Conservation (phyloP, 2,113 vertebrate genomes). For the Centropristis striata region DNA sequence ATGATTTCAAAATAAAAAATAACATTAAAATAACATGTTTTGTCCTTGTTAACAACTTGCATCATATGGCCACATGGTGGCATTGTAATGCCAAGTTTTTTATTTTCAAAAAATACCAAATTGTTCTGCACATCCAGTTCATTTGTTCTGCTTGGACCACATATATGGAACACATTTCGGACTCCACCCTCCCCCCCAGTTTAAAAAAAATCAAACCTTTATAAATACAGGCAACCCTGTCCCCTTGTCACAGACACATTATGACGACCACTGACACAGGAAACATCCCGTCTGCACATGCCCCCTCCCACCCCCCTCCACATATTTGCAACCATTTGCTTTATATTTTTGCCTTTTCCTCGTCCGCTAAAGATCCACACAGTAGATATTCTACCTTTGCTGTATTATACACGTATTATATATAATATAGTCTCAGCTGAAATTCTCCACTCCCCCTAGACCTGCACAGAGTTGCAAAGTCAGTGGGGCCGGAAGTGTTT, state of each 20-base stretch:
- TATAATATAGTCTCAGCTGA: slow-evolving; percentile 72
- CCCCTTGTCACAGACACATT: slow-evolving; percentile 79
- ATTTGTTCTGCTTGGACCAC: slow-evolving; percentile 74
- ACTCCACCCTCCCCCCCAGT: slow-evolving; percentile 6
- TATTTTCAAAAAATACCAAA: slow-evolving; percentile 80
- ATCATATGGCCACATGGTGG: slow-evolving; percentile 88
- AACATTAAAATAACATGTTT: slow-evolving; percentile 86
- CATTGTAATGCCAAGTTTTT: slow-evolving; percentile 83
- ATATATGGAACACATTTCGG: slow-evolving; percentile 63
- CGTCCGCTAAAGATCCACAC: slow-evolving; percentile 76
- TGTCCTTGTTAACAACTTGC: slow-evolving; percentile 84
- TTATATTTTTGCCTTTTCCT: slow-evolving; percentile 34
- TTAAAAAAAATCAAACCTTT: slow-evolving; percentile 54
- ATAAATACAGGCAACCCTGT: slow-evolving; percentile 82
- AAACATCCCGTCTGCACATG: slow-evolving; percentile 70
- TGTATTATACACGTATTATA: slow-evolving; percentile 77
- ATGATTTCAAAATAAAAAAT: slow-evolving; percentile 87
- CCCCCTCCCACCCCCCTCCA: slow-evolving; percentile 40
- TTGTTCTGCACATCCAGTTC: slow-evolving; percentile 79
- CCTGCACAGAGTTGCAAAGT: slow-evolving; percentile 54
- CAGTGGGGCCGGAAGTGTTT: neutral
- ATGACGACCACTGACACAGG: slow-evolving; percentile 80
- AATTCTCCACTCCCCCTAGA: slow-evolving; percentile 60
- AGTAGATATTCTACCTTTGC: slow-evolving; percentile 78
- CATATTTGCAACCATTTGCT: slow-evolving; percentile 61